phyloP scores from a whole-genome alignment of 2,113 vertebrate genomes.

The Myotis davidii region DNA sequence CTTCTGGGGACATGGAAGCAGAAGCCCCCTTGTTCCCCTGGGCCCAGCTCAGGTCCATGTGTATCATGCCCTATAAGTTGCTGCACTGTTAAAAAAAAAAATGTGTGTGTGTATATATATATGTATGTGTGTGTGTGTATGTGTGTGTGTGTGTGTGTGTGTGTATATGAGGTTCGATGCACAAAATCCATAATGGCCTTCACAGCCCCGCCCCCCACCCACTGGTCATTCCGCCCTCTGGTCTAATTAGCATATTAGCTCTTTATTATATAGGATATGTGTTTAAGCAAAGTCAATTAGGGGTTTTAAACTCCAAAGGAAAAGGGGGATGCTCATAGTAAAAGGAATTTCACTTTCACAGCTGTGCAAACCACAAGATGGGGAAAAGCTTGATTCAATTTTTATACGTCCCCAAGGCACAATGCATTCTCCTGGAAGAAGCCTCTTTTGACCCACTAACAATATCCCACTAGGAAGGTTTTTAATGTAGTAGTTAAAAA shows the following conservation, averaged over 20 bases:
- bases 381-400: background rate
- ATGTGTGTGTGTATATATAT: no score
- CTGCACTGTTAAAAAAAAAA: background rate
- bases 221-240: no score
- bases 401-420: background rate
- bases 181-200: no score
- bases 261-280: no score
- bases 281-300: background rate
- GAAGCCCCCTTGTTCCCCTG: background rate
- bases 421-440: background rate
- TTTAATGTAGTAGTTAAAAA: background rate
- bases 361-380: conserved; percentile 20
- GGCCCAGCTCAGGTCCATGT: rapidly evolving
- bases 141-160: no score
- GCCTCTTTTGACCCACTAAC: conserved; percentile 14
- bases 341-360: background rate
- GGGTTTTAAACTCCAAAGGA: background rate
- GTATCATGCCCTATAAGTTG: background rate
- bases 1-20: background rate
- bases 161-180: no score
- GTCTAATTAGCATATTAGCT: no score
- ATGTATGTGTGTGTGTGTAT: no score
- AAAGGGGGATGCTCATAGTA: background rate
- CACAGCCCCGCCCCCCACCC: no score
- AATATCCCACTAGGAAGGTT: background rate